Base-by-base conservation (phyloP, 2,113 vertebrate genomes). In the Pleuronectes platessa region DNA sequence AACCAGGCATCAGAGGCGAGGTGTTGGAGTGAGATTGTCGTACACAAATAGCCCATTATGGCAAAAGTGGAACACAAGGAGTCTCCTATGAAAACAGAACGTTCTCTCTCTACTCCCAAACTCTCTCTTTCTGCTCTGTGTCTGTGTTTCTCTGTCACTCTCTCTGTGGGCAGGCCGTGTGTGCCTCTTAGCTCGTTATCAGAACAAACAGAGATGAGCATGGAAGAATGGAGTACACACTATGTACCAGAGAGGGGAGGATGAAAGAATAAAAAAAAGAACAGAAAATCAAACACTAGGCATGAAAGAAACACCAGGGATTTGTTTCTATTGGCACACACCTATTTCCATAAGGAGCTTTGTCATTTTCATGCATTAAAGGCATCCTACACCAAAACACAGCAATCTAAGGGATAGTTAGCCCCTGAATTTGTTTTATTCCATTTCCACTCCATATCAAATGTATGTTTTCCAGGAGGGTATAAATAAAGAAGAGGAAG, bases 21-120 rank as follows among this genome's bases (percentile, higher is more conserved):
- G 79, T 90, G 88, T 78, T 86, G 77, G 68, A 85, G 90, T 49
- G 82, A 89, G 87, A 90, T 90, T 85, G 84, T 77, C 8, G 55
- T 81, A 86, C 86, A 91, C 85, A 93, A 93, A 92, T 89, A 91
- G 90, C 87, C 87, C 88, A 87, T 93, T 89, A 90, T 74, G 71
- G 72, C 70, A 78, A 87, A 93, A 93, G 87, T 92, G 86, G 91
- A 93, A 78, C 91, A 89, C 75, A 68, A 81, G 84, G 82, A 88
- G 78, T 76, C 76, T 89, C 82, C 76, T 63, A 86, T 92, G 91
- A 90, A 90, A 89, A 90, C 76, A 70, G 79, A 64, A 71, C 21
- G 26, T 68, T 87, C 74, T 70, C 84, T 76, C 82, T 71, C 56
- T 56, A 51, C 47, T 51, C 11, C 49, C 24, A 5, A 37, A 42